These are phyloP conservation scores for Drosophila kikkawai DNA, from an alignment of 1,140 invertebrate genomes.

Conservation along the genomic window DNA sequence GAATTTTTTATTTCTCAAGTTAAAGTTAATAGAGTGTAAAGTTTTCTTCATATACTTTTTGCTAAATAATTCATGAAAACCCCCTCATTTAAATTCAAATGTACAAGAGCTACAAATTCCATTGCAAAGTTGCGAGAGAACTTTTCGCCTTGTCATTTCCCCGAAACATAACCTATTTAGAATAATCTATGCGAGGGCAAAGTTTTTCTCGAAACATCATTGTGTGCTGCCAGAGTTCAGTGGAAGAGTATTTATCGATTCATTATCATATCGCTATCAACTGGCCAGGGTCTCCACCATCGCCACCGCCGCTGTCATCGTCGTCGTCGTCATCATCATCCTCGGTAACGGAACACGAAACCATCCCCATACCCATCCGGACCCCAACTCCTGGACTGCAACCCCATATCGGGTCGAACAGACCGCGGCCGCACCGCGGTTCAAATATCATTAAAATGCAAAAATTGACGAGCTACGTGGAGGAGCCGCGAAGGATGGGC, in stretches of 20 bases:
- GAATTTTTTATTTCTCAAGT: slow-evolving; percentile 21
- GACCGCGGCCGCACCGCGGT: slow-evolving; percentile 54
- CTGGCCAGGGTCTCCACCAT: slow-evolving; percentile 22
- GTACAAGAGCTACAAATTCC: slow-evolving; percentile 3
- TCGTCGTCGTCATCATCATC: slow-evolving; percentile 11
- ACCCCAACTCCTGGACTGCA: slow-evolving; percentile 19
- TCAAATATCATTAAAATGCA: slow-evolving; percentile 82
- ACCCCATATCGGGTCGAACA: slow-evolving; percentile 33
- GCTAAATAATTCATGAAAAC: slow-evolving; percentile 43
- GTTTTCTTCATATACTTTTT: slow-evolving; percentile 10
- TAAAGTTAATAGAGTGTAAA: slow-evolving; percentile 39
- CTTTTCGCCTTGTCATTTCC: slow-evolving; percentile 37
- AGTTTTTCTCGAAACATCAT: slow-evolving; percentile 1
- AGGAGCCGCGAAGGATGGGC: slow-evolving; percentile 17
- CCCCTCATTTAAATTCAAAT: slow-evolving; percentile 43
- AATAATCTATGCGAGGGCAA: slow-evolving; percentile 33
- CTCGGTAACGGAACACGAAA: slow-evolving; percentile 14
- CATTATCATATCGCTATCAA: slow-evolving; percentile 44
- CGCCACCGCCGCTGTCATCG: not conserved
- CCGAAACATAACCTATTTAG: slow-evolving; percentile 48
- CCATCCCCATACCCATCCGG: slow-evolving; percentile 6
- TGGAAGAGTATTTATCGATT: slow-evolving; percentile 46
- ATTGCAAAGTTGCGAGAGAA: slow-evolving; percentile 21
- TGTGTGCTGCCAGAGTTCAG: not conserved
- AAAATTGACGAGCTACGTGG: slow-evolving; percentile 71